Conservation (phyloP, 2,888 invertebrate genomes). For the Lasioglossum malachurum region DNA sequence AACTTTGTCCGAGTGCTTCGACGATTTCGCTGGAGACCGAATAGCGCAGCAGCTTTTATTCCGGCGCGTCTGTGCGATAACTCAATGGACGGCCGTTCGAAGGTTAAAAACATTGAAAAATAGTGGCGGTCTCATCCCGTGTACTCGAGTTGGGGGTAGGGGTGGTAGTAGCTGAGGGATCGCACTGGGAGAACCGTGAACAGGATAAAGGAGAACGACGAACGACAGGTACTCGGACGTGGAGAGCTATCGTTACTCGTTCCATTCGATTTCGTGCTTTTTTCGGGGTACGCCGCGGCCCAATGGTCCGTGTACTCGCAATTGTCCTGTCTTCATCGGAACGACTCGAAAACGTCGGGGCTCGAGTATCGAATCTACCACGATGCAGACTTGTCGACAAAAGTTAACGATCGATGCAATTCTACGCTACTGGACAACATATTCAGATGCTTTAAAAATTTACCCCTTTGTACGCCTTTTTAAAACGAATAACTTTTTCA, state of each 20-base stretch:
- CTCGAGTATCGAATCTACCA: background rate
- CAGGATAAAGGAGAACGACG: constrained; percentile 33
- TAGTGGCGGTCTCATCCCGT: constrained; percentile 50
- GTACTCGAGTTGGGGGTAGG: background rate
- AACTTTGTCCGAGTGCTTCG: constrained; percentile 40
- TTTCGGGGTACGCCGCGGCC: constrained; percentile 3
- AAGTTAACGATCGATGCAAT: background rate
- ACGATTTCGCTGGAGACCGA: constrained; percentile 26
- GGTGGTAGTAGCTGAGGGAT: background rate
- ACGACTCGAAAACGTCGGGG: background rate
- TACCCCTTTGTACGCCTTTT: background rate
- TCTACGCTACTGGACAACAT: background rate
- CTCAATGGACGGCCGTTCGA: constrained; percentile 29
- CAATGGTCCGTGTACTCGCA: constrained; percentile 39
- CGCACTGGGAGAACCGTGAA: constrained; percentile 24
- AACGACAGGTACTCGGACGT: constrained; percentile 56
- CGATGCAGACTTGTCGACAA: background rate
- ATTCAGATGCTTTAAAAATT: background rate
- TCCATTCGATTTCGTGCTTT: constrained; percentile 50
- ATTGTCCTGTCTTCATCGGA: background rate
- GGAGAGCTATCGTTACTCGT: constrained; percentile 62
- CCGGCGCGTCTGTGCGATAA: constrained; percentile 24
- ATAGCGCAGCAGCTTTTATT: constrained; percentile 35
- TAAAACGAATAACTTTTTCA: too few relatives aligned
- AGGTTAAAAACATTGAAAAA: constrained; percentile 61